Evolutionary conservation across 2,113 vertebrate genomes (phyloP).

Genomic region (Phainopepla nitens): DNA sequence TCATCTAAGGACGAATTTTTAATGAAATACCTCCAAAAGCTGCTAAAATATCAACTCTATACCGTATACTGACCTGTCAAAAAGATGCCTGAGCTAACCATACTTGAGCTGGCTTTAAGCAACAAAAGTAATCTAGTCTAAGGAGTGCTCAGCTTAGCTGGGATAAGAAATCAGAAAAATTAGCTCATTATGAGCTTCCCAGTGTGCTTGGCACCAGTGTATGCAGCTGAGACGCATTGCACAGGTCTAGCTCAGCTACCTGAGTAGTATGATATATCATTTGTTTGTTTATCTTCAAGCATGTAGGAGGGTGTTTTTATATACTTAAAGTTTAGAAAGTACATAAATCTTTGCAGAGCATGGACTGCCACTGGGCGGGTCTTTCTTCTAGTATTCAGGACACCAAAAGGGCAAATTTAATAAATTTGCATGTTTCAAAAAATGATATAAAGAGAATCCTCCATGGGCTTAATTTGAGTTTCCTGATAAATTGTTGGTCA

Average conservation of each 20-base stretch:
- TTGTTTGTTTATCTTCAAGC: neutral
- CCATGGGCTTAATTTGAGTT: neutral
- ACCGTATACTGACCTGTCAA: neutral
- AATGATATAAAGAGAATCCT: neutral
- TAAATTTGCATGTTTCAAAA: neutral
- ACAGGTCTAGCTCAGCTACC: neutral
- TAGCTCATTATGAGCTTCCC: neutral
- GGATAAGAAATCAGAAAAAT: neutral
- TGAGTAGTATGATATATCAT: neutral
- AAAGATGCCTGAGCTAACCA: neutral
- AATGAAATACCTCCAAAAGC: neutral
- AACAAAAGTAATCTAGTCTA: neutral
- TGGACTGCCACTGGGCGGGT: rapidly evolving
- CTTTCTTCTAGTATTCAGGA: neutral
- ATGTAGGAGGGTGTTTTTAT: neutral
- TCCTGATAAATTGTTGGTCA: neutral
- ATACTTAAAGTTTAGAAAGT: neutral
- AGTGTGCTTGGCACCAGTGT: neutral
- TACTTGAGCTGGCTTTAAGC: neutral
- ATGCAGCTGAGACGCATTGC: neutral
- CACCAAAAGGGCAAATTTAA: neutral
- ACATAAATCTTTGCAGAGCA: neutral
- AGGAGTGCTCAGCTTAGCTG: neutral
- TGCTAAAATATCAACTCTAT: neutral
- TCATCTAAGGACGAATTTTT: neutral